Percentiles rank a stretch among this genome's conserved stretches.
These are phyloP conservation scores for Brachylomia viminalis DNA, from an alignment of 2,888 invertebrate species.

Conservation along the genomic window DNA sequence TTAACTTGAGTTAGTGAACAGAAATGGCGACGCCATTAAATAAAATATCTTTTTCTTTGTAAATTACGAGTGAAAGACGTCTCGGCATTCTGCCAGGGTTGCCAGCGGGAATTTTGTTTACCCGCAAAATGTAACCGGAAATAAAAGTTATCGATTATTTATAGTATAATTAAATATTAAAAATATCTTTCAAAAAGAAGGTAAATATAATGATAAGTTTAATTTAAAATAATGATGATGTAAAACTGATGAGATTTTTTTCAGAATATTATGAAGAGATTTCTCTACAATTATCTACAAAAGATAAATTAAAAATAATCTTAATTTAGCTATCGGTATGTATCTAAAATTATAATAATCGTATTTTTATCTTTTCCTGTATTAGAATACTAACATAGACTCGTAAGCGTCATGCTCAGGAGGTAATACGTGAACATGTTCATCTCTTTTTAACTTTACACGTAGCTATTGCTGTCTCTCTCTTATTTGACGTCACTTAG, in stretches of 20 bases:
- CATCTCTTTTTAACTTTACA: conserved; percentile 27
- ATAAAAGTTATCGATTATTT: not conserved
- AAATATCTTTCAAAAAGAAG: not conserved
- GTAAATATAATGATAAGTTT: not conserved
- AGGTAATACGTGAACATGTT: not conserved
- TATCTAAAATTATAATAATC: not conserved
- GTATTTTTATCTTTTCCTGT: not conserved
- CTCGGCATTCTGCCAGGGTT: conserved; percentile 51
- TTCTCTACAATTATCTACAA: not conserved
- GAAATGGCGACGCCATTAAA: conserved; percentile 57
- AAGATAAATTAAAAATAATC: too few relatives aligned
- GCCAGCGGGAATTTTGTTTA: conserved; percentile 53
- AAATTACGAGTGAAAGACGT: conserved; percentile 59
- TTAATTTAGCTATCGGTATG: not conserved
- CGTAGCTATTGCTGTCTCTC: conserved; percentile 26
- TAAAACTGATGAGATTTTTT: not conserved
- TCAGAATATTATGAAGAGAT: not conserved
- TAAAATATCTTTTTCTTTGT: conserved; percentile 55
- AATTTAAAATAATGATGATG: not conserved
- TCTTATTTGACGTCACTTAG: conserved; percentile 20
- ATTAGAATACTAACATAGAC: not conserved
- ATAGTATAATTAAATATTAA: too few relatives aligned
- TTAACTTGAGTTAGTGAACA: conserved; percentile 1
- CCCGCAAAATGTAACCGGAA: conserved; percentile 21
- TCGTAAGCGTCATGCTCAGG: not conserved